Evolutionary conservation across 2,797 vertebrate genomes (phyloP).

Genomic region (Sebastiscus albofasciatus): DNA sequence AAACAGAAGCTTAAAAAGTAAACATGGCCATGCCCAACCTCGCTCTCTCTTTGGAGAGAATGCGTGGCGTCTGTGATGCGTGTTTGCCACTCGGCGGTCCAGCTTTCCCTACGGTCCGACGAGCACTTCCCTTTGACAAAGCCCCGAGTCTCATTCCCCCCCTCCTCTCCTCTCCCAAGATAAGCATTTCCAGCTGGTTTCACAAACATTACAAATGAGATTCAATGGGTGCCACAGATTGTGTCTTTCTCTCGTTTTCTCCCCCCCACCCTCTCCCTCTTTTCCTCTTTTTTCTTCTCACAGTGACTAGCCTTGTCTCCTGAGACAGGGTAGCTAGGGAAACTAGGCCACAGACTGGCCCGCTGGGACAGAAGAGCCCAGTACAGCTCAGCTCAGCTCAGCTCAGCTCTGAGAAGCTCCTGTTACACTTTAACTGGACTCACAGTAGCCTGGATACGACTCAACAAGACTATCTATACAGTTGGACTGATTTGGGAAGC

Average conservation of each 20-base stretch:
- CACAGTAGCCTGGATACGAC: background rate
- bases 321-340: constrained; percentile 64
- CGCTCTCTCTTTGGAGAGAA: constrained; percentile 4
- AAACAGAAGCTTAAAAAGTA: constrained; percentile 57
- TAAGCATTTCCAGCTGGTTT: constrained; percentile 81
- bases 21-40: constrained; percentile 50
- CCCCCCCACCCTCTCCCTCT: background rate
- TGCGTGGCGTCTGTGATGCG: background rate
- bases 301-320: constrained; percentile 63
- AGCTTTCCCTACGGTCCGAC: constrained; percentile 37
- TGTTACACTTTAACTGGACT: constrained; percentile 25
- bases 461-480: background rate
- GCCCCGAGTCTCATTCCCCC: constrained; percentile 3
- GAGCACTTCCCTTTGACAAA: constrained; percentile 45
- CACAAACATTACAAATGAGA: constrained; percentile 74
- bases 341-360: constrained; percentile 70
- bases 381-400: constrained; percentile 24
- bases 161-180: constrained; percentile 35
- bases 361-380: constrained; percentile 51
- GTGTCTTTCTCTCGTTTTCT: constrained; percentile 43
- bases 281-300: constrained; percentile 61
- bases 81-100: constrained; percentile 37
- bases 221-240: constrained; percentile 58
- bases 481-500: background rate
- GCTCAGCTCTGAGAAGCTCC: constrained; percentile 37